phyloP scores from a whole-genome alignment of 2,888 invertebrate species.

The Pristionchus arcanus region DNA sequence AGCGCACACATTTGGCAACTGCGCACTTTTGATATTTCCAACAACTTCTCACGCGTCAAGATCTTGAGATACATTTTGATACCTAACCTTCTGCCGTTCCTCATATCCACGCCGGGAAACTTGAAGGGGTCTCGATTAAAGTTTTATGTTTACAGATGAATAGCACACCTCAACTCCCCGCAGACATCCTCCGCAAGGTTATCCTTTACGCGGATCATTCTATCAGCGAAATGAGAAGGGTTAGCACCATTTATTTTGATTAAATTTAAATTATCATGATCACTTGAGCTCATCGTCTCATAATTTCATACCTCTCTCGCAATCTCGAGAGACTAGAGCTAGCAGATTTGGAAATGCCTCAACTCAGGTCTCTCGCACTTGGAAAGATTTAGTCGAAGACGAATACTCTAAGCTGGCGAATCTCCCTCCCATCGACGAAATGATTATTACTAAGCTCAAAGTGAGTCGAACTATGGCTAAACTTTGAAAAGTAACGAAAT shows the following conservation, averaged over 20 bases:
- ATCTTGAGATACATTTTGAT: too few relatives aligned
- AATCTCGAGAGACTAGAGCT: too few relatives aligned
- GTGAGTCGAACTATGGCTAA: neutral
- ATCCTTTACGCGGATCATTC: neutral
- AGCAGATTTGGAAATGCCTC: neutral
- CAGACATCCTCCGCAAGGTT: neutral
- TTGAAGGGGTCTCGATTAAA: too few relatives aligned
- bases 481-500: too few relatives aligned
- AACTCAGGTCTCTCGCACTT: neutral
- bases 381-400: neutral
- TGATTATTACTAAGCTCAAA: neutral
- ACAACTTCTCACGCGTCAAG: too few relatives aligned
- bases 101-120: neutral
- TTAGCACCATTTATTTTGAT: neutral
- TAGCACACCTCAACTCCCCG: neutral
- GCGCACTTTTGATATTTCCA: too few relatives aligned
- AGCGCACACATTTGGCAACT: too few relatives aligned
- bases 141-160: neutral
- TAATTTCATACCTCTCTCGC: too few relatives aligned
- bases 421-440: neutral
- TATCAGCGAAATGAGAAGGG: neutral
- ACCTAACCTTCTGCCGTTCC: neutral
- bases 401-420: neutral
- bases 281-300: too few relatives aligned
- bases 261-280: neutral